Evolutionary conservation across 2,888 invertebrate genomes (phyloP), one percentile per base, ranked within the genome.

Genomic region (Stenotaenia linearis): DNA sequence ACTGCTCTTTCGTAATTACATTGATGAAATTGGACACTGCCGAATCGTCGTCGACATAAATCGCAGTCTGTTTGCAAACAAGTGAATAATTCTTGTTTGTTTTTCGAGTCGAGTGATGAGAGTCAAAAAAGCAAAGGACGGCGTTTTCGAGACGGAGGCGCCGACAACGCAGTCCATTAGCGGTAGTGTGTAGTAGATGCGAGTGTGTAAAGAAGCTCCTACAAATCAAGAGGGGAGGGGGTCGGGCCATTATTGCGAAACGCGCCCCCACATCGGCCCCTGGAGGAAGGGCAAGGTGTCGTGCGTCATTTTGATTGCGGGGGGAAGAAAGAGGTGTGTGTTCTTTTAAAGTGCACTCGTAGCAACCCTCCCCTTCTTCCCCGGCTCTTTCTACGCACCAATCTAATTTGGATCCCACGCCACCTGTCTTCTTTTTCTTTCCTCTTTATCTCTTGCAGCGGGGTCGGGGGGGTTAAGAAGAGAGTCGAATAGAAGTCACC

Each of bases 231-330:
- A 74, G 75, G 32, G 32, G 15, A 25, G 18, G 15, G 32, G 75
- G 75, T 23, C n/a, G 25, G 32, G 75, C 75, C 28, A 74, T 74
- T 74, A 74, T 25, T 32, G 23, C 30, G 30, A 9, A 74, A 74
- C 15, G 30, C 75, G 28, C 75, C 32, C 61, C 32, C 32, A 28
- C 75, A 74, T 74, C 28, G 75, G 28, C 32, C 75, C 75, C 75
- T 28, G 75, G 32, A 30, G 75, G 75, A 74, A 30, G n/a, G 75
- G 15, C 75, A 74, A 74, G 75, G 32, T 74, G 75, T 74, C 75
- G 32, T 74, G 32, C 75, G 32, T 74, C 75, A 74, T 74, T 74
- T 74, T 74, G 75, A 74, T 74, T 74, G 75, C 75, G 32, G 75
- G 50, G 40, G 50, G 40, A 50, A 50, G 50, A 18, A 50, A 50